Conservation (phyloP, 2,888 invertebrate genomes). For the Zygogramma bicolorata region DNA sequence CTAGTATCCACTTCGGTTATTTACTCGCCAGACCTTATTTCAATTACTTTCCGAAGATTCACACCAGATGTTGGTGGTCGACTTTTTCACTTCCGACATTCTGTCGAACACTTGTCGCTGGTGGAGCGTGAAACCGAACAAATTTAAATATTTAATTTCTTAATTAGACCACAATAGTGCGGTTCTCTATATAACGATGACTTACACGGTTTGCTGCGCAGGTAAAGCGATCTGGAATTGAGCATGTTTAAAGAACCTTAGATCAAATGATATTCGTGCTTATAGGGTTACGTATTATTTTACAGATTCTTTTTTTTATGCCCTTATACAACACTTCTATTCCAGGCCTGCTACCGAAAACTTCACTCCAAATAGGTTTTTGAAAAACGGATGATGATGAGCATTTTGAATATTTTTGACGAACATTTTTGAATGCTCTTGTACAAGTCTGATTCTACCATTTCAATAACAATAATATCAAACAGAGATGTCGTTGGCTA, state of each 20-base stretch:
- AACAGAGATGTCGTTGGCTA: no score
- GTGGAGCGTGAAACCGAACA: conserved; percentile 5
- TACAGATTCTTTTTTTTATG: no score
- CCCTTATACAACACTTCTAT: no score
- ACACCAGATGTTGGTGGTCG: conserved; percentile 1
- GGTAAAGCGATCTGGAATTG: background rate
- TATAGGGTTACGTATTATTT: no score
- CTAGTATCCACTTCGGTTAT: background rate
- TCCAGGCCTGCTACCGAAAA: no score
- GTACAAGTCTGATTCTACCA: no score
- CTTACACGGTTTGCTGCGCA: background rate
- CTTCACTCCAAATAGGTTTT: no score
- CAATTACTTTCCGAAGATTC: background rate
- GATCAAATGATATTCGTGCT: no score
- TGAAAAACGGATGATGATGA: no score
- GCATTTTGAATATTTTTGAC: no score
- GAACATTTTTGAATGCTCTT: no score
- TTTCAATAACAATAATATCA: no score
- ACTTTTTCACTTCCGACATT: conserved; percentile 5
- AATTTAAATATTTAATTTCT: conserved; percentile 2
- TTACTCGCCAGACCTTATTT: background rate
- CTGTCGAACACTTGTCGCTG: background rate
- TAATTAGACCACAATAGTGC: background rate
- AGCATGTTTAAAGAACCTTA: background rate
- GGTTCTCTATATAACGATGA: background rate